Conservation (phyloP, 2,797 vertebrate species). For the Gymnocypris eckloni region DNA sequence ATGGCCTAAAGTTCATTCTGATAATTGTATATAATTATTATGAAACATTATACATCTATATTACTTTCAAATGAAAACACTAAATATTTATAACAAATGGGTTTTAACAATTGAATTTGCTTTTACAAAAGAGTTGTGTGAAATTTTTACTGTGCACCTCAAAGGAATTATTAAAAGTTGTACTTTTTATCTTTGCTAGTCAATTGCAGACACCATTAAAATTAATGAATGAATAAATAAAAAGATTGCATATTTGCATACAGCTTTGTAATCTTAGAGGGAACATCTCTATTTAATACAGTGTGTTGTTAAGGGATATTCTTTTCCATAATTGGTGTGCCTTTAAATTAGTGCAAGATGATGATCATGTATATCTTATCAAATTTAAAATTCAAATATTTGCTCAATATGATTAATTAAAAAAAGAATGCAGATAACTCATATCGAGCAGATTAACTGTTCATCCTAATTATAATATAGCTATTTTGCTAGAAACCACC, state of each 20-base stretch:
- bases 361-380: neutral
- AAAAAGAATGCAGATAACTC: too few species aligned
- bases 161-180: neutral
- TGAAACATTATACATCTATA: neutral
- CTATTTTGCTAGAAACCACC: neutral
- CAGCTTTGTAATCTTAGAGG: too few species aligned
- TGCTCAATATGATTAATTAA: neutral
- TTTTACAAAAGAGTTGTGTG: too few species aligned
- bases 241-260: neutral
- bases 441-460: neutral
- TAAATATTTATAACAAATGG: neutral
- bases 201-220: neutral
- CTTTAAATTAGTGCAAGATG: neutral
- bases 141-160: neutral
- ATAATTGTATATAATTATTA: neutral
- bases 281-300: neutral
- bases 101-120: neutral
- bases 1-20: neutral
- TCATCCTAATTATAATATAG: neutral
- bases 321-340: neutral
- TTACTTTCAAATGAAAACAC: neutral
- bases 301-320: neutral
- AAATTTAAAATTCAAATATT: neutral
- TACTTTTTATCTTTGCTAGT: too few species aligned
- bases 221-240: neutral